Base-by-base conservation (phyloP, 1,140 invertebrate species). In the Bombus waltoni region DNA sequence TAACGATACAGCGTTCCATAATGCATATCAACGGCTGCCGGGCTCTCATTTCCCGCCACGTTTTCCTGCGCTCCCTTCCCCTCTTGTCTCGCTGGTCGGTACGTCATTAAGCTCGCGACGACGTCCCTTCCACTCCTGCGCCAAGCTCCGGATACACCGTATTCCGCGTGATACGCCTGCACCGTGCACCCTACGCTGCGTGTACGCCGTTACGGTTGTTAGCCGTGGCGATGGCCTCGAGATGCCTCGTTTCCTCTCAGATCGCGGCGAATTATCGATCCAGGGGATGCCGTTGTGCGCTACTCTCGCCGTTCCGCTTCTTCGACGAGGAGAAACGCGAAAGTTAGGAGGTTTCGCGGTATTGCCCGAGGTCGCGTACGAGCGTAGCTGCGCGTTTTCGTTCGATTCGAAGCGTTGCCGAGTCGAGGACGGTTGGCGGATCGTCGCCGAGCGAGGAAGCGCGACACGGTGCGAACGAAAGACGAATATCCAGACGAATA, bases 1-100 rank as follows among this genome's bases (percentile, higher is more conserved):
- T 86, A 86, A 86, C 84, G 84, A 86, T 86, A 86, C 84, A 81
- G 84, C 84, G 84, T 75, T 86, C 84, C 84, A 86, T 86, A 86
- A 86, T 82, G 84, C 84, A 86, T 86, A 86, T 86, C 84, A 86
- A 82, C 77, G 79, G 79, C 59, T 82, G 77, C 77, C 40, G 35
- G 84, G 79, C 80, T 86, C 84, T 82, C 84, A 75, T 86, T 86
- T 86, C 59, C 79, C 84, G 79, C 65, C 71, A 38, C 59, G 79
- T 82, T 86, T 66, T 40, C 78, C 70, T 66, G 71, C 38, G 22
- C 62, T 68, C 72, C 0, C 38, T 8, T 38, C 62, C 57, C 42
- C 59, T 73, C 84, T 82, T 74, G 71, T 82, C 84, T 74, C 75
- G 75, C 75, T 65, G 40, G 75, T 65, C 57, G 75, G 18, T 65